A percentile compares a stretch with the other conserved stretches of the same genome.
These are phyloP conservation scores for Sycophila sp. DNA, from an alignment of 1,140 invertebrate genomes.

Conservation along the genomic window DNA sequence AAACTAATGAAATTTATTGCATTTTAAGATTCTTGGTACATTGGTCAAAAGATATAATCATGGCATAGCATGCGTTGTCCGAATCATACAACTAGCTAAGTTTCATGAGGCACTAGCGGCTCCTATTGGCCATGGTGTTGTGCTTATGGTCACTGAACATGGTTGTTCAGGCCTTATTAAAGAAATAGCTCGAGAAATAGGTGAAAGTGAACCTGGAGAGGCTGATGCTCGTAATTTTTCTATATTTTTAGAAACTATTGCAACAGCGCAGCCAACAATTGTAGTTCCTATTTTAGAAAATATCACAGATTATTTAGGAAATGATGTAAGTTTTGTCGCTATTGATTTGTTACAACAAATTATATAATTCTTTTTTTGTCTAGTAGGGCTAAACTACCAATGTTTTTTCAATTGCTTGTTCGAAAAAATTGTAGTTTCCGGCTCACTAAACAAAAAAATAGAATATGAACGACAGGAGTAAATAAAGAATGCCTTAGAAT, in stretches of 20 bases:
- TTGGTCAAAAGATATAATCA: constrained; percentile 86
- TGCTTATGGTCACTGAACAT: constrained; percentile 73
- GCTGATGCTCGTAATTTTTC: constrained; percentile 73
- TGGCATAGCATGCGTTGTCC: constrained; percentile 73
- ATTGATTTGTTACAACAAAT: too few relatives aligned
- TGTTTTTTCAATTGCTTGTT: too few relatives aligned
- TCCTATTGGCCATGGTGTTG: constrained; percentile 75
- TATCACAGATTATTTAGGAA: constrained; percentile 69
- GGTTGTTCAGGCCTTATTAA: constrained; percentile 73
- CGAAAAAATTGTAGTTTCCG: too few relatives aligned
- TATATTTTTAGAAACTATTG: constrained; percentile 76
- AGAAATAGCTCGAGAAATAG: constrained; percentile 80
- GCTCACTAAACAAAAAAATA: too few relatives aligned
- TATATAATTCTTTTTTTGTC: too few relatives aligned
- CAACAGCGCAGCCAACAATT: constrained; percentile 72
- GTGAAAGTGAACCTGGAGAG: constrained; percentile 69
- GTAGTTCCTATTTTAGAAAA: constrained; percentile 73
- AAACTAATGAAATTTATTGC: constrained; percentile 18
- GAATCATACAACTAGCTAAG: constrained; percentile 79
- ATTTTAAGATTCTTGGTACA: constrained; percentile 78
- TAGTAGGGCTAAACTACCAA: too few relatives aligned
- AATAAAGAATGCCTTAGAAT: too few relatives aligned
- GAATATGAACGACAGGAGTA: too few relatives aligned
- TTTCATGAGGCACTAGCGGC: constrained; percentile 76
- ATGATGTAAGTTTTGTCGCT: constrained; percentile 65